phyloP scores from a whole-genome alignment of 2,797 vertebrate genomes.

The Siniperca scherzeri region DNA sequence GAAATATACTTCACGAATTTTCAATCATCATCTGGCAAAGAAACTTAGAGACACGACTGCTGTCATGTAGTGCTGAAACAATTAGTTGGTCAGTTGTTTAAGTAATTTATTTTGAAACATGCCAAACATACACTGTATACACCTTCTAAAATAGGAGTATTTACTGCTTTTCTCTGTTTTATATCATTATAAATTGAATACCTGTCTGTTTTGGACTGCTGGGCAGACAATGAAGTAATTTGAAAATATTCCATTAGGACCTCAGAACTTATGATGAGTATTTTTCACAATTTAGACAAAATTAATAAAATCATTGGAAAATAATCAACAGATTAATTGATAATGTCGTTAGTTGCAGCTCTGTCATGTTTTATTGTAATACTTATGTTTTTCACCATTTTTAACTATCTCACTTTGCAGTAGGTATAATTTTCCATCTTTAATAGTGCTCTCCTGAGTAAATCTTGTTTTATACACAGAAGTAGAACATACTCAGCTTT shows the following conservation, averaged over 20 bases:
- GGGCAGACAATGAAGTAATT: background rate
- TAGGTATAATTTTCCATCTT: background rate
- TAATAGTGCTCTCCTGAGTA: slow-evolving; percentile 7
- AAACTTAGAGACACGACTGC: background rate
- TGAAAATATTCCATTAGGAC: background rate
- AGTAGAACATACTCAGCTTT: background rate
- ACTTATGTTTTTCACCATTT: background rate
- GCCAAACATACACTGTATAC: background rate
- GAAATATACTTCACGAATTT: background rate
- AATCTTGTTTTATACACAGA: slow-evolving; percentile 12
- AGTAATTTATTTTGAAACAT: background rate
- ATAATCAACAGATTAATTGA: background rate
- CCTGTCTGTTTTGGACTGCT: background rate
- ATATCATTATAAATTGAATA: background rate
- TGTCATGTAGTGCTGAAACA: background rate
- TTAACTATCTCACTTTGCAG: background rate
- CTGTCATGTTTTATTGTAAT: background rate
- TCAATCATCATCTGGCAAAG: background rate
- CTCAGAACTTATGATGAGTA: background rate
- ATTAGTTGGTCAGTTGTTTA: background rate
- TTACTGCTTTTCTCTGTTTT: background rate
- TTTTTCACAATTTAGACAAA: background rate
- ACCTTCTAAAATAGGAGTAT: background rate
- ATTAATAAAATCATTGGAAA: background rate
- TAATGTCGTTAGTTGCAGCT: background rate